These are phyloP conservation scores for Mystacides longicornis DNA, from an alignment of 2,888 invertebrate species.

Conservation along the genomic window DNA sequence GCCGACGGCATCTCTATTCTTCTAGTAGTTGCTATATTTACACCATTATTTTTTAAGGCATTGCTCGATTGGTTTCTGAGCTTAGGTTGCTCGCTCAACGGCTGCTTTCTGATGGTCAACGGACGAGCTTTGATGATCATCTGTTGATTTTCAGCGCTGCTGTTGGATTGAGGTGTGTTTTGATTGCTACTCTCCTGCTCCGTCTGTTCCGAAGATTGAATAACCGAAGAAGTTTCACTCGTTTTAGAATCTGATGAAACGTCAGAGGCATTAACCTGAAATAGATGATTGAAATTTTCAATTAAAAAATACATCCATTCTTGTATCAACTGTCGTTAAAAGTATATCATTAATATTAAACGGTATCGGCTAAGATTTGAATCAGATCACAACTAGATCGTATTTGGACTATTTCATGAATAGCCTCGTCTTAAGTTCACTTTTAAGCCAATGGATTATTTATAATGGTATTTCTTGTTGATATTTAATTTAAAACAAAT, in stretches of 20 bases:
- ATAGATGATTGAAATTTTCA: background rate
- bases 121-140: constrained; percentile 72
- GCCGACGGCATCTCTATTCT: constrained; percentile 79
- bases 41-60: constrained; percentile 50
- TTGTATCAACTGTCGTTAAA: no score
- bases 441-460: no score
- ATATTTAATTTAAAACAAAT: background rate
- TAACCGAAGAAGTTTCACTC: constrained; percentile 22
- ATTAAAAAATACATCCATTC: no score
- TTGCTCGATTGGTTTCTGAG: constrained; percentile 53
- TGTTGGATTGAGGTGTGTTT: constrained; percentile 14
- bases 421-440: background rate
- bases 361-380: no score
- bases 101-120: constrained; percentile 74
- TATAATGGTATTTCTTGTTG: background rate
- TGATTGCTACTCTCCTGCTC: constrained; percentile 21
- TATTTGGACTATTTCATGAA: no score
- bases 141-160: constrained; percentile 29
- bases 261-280: background rate
- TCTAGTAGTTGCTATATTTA: constrained; percentile 62
- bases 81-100: constrained; percentile 73
- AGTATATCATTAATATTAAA: no score
- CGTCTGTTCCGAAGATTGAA: constrained; percentile 14
- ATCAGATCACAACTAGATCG: no score
- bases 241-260: constrained; percentile 29